Percentiles rank a stretch among this genome's conserved stretches.
These are phyloP conservation scores for Drosophila neocordata DNA, from an alignment of 1,140 invertebrate species.

Conservation along the genomic window DNA sequence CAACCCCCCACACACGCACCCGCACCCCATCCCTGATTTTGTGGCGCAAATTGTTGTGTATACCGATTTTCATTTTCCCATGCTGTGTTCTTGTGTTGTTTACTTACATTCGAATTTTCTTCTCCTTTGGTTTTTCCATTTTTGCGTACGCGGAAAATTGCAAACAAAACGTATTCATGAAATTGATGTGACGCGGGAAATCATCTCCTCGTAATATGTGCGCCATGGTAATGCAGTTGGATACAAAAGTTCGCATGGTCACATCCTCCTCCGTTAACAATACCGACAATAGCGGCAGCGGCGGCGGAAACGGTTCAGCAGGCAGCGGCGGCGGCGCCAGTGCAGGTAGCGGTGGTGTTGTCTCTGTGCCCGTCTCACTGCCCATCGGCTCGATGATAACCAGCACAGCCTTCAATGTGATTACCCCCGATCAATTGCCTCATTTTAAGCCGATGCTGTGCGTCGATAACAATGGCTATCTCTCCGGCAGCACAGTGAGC, in stretches of 20 bases:
- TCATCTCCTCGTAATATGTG: constrained; percentile 55
- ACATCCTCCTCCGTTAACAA: constrained; percentile 80
- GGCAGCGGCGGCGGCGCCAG: constrained; percentile 45
- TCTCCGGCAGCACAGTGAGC: constrained; percentile 86
- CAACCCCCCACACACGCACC: constrained; percentile 24
- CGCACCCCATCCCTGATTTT: constrained; percentile 45
- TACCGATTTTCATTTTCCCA: constrained; percentile 81
- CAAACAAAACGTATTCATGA: constrained; percentile 1
- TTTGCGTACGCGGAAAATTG: constrained; percentile 40
- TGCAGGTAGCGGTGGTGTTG: constrained; percentile 63
- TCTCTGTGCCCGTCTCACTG: constrained; percentile 86
- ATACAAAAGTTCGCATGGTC: constrained; percentile 82
- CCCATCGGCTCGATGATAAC: constrained; percentile 91
- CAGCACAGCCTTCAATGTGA: constrained; percentile 92
- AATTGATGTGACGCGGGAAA: constrained; percentile 25
- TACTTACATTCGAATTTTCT: constrained; percentile 80
- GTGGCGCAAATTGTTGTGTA: constrained; percentile 81
- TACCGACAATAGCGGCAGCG: constrained; percentile 77
- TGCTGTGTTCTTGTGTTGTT: constrained; percentile 79
- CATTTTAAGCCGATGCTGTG: constrained; percentile 92
- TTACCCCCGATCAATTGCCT: constrained; percentile 91
- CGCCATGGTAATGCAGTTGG: constrained; percentile 81
- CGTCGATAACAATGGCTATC: constrained; percentile 91
- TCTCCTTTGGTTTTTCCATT: constrained; percentile 59
- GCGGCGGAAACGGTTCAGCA: constrained; percentile 47